Conservation (phyloP, 2,113 vertebrate genomes). For the Clinocottus analis region DNA sequence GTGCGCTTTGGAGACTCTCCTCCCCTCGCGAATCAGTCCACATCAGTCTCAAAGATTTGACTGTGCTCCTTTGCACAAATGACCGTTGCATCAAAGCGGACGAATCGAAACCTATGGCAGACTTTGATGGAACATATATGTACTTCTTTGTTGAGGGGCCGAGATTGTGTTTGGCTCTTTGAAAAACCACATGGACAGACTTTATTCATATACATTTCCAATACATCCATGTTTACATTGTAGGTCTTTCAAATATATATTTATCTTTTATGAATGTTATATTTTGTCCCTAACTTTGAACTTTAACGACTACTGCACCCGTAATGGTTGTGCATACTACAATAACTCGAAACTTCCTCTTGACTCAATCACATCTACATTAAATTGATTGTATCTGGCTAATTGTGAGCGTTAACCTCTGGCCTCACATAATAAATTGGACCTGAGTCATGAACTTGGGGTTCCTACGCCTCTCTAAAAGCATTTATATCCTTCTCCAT, state of each 20-base stretch:
- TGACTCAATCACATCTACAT: constrained; percentile 12
- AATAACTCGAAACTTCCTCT: not conserved
- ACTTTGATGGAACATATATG: not conserved
- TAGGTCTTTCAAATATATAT: not conserved
- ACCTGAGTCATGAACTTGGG: constrained; percentile 15
- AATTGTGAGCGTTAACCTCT: constrained; percentile 9
- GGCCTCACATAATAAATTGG: constrained; percentile 10
- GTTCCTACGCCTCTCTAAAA: constrained; percentile 6
- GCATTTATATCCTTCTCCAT: constrained; percentile 13
- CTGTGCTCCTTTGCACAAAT: not conserved
- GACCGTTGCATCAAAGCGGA: constrained; percentile 44
- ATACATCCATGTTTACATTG: not conserved
- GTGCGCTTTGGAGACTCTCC: constrained; percentile 5
- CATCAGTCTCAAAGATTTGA: constrained; percentile 8
- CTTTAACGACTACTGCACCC: not conserved
- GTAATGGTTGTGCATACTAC: not conserved
- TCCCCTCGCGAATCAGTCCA: not conserved
- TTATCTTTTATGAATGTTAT: not conserved
- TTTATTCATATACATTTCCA: not conserved
- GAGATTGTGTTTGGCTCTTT: constrained; percentile 9
- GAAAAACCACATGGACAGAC: not conserved
- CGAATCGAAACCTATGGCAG: not conserved
- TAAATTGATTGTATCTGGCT: not conserved
- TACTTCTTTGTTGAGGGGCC: not conserved
- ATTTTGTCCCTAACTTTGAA: not conserved